phyloP scores from a whole-genome alignment of 2,888 invertebrate species.

The Ypsolopha scabrella region DNA sequence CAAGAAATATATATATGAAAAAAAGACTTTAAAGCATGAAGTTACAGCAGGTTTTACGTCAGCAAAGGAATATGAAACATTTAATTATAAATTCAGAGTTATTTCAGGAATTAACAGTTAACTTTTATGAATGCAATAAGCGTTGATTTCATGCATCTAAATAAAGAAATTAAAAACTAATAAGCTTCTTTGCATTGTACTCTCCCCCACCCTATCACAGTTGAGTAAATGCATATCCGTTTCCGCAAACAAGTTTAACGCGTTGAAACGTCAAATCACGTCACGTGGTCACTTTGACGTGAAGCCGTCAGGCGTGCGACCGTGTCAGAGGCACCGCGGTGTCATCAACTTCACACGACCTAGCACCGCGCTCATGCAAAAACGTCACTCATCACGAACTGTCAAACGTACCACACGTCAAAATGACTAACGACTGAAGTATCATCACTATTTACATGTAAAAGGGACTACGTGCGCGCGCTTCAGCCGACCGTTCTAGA shows the following conservation, averaged over 20 bases:
- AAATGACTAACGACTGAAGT: neutral
- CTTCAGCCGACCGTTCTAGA: constrained; percentile 46
- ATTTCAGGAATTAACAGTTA: too few relatives aligned
- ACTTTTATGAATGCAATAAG: too few relatives aligned
- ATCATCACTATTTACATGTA: neutral
- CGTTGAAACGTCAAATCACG: constrained; percentile 16
- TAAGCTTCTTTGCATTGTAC: too few relatives aligned
- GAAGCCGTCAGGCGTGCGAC: constrained; percentile 18
- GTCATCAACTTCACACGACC: neutral
- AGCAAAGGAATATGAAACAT: too few relatives aligned
- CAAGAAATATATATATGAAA: too few relatives aligned
- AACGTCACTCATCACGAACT: neutral
- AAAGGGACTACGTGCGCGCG: constrained; percentile 35
- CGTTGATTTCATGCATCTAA: too few relatives aligned
- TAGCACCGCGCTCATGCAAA: neutral
- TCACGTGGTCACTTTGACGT: constrained; percentile 25
- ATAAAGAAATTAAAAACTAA: too few relatives aligned
- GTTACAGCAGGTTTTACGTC: too few relatives aligned
- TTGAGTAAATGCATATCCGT: neutral
- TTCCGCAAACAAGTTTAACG: constrained; percentile 11
- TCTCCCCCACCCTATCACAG: neutral
- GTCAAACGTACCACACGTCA: too few relatives aligned
- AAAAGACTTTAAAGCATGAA: too few relatives aligned
- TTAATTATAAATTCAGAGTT: too few relatives aligned
- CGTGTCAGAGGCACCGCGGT: constrained; percentile 1